Evolutionary conservation across 2,113 vertebrate species (phyloP), one percentile per base, ranked within the genome.

Genomic region (Ursus arctos): DNA sequence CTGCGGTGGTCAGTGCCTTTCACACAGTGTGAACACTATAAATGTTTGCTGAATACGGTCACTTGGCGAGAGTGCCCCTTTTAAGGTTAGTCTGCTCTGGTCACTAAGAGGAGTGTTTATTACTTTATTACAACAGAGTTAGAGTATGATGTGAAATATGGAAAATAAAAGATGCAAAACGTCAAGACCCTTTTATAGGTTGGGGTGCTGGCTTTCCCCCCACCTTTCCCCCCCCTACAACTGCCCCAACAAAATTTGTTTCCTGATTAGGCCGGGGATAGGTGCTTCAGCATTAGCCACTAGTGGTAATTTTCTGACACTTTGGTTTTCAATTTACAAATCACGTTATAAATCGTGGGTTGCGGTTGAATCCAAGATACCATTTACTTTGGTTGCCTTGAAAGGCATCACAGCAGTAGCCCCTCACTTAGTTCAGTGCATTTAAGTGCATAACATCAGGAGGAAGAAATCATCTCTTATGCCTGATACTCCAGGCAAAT

Each of bases 271-370:
- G 16, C 49, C 86, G 91, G 31, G 36, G 51, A 49, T n/a, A 65
- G 61, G 67, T 94, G 83, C 28, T 90, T 87, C 33, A 57, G 16
- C 36, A 74, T 65, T 91, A 88, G 51, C 63, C 40, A 31, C 19
- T 65, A 36, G 15, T 69, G 51, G 40, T 74, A 67, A 85, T 65
- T 65, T 95, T 90, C 18, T 55, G 22, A 94, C 53, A 84, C 31
- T 85, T 72, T 22, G 16, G 57, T 51, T 96, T 96, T 71, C 63
- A 19, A 47, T 86, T 63, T 93, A 93, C 47, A 81, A 83, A 93
- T 76, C 40, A 8, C 9, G 24, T 76, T 47, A 26, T 76, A 84
- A 51, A 22, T 79, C 12, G 1, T 22, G 8, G 26, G 72, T 94
- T 95, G 72, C 69, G 80, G 15, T 26, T 94, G 59, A 84, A 94